Conservation (phyloP, 2,797 vertebrate species). For the Smutsia gigantea region DNA sequence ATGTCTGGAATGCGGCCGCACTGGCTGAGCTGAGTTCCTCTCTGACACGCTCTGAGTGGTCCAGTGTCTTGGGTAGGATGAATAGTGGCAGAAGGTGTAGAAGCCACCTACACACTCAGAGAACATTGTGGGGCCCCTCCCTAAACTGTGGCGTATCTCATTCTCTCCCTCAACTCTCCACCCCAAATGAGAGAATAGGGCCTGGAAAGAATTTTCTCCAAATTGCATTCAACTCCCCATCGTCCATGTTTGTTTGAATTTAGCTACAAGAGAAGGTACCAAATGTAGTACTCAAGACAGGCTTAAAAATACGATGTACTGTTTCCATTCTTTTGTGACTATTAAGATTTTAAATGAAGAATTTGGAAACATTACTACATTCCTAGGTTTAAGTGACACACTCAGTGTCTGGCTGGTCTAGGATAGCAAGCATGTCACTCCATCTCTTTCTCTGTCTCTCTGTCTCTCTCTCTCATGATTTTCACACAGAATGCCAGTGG, state of each 20-base stretch:
- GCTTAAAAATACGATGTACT: not conserved
- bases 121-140: not conserved
- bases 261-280: not conserved
- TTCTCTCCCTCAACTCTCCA: rapidly evolving
- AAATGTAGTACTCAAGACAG: not conserved
- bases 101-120: not conserved
- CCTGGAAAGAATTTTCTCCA: conserved; percentile 23
- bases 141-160: not conserved
- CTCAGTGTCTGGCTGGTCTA: not conserved
- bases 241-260: not conserved
- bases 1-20: conserved; percentile 16
- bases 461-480: not conserved
- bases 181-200: not conserved
- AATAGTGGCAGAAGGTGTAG: not conserved
- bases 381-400: not conserved
- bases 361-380: not conserved
- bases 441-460: not conserved
- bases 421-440: not conserved
- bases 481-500: not conserved
- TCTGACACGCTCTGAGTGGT: conserved; percentile 41
- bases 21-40: conserved; percentile 8
- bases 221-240: not conserved
- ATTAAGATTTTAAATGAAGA: conserved; percentile 56
- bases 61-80: not conserved
- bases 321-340: conserved; percentile 17